Conservation (phyloP, 1,140 invertebrate genomes). For the Atta texana region DNA sequence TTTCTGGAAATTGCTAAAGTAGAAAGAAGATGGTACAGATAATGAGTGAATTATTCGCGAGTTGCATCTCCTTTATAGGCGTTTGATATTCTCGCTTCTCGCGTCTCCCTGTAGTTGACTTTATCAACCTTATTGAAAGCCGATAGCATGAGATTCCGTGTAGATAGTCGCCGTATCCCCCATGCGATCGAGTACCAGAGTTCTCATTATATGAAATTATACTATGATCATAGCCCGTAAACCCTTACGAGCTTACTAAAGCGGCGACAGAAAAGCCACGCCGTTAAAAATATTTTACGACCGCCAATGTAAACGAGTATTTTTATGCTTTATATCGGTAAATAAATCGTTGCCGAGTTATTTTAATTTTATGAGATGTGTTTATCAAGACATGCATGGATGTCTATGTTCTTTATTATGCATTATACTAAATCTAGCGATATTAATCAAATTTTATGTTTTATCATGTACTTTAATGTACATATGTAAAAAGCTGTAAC, state of each 20-base stretch:
- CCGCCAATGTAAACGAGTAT: slow-evolving; percentile 65
- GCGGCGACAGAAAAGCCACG: slow-evolving; percentile 68
- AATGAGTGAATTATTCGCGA: slow-evolving; percentile 85
- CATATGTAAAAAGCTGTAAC: neutral
- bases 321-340: slow-evolving; percentile 51
- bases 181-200: slow-evolving; percentile 81
- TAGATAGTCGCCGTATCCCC: slow-evolving; percentile 82
- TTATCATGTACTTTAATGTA: slow-evolving; percentile 1
- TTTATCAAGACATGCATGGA: slow-evolving; percentile 27
- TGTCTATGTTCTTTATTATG: slow-evolving; percentile 1
- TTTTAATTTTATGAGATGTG: slow-evolving; percentile 49
- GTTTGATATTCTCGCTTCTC: slow-evolving; percentile 78
- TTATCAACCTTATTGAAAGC: slow-evolving; percentile 86
- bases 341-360: slow-evolving; percentile 38
- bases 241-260: slow-evolving; percentile 66
- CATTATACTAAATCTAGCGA: slow-evolving; percentile 3
- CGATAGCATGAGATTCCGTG: slow-evolving; percentile 83
- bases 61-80: slow-evolving; percentile 83
- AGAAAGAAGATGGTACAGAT: slow-evolving; percentile 83
- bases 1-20: slow-evolving; percentile 79
- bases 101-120: slow-evolving; percentile 80
- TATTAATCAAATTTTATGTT: slow-evolving; percentile 33
- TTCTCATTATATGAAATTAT: slow-evolving; percentile 76
- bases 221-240: slow-evolving; percentile 71
- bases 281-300: slow-evolving; percentile 65